phyloP scores from a whole-genome alignment of 1,140 invertebrate genomes.

The Prorops nasuta region DNA sequence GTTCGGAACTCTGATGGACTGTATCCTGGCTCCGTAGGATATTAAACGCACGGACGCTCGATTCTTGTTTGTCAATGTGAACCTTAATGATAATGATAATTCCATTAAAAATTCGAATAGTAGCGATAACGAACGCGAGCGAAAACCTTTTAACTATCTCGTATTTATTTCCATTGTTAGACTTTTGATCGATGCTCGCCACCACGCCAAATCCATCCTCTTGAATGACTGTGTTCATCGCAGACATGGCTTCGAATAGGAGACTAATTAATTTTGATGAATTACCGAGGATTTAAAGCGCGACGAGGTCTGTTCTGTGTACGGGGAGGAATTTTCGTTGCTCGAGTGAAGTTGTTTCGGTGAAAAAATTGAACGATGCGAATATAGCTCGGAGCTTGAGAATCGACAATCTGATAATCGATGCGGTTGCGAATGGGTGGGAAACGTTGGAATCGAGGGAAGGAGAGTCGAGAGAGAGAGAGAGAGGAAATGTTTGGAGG shows the following conservation, averaged over 20 bases:
- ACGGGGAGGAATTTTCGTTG: too few species aligned
- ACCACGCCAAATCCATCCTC: slow-evolving; percentile 35
- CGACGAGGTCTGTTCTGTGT: too few species aligned
- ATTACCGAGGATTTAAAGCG: too few species aligned
- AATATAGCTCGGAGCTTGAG: too few species aligned
- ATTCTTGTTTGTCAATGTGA: slow-evolving; percentile 54
- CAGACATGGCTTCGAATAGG: slow-evolving; percentile 17
- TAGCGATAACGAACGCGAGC: neutral
- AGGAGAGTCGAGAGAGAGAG: neutral
- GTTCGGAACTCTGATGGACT: slow-evolving; percentile 62
- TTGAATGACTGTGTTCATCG: slow-evolving; percentile 15
- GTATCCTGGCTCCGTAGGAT: slow-evolving; percentile 64
- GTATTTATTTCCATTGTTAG: neutral
- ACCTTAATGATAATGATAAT: slow-evolving; percentile 19
- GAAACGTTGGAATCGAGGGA: too few species aligned
- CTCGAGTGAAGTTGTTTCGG: too few species aligned
- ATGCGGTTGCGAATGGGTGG: too few species aligned
- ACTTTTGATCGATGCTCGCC: slow-evolving; percentile 6
- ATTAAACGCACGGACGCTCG: slow-evolving; percentile 58
- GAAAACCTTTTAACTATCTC: slow-evolving; percentile 35
- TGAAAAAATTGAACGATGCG: too few species aligned
- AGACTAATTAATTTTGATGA: too few species aligned
- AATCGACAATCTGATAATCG: too few species aligned
- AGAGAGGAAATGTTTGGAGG: neutral
- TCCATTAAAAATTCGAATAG: neutral